phyloP scores from a whole-genome alignment of 2,113 vertebrate genomes.

The Melanotaenia duboulayi region DNA sequence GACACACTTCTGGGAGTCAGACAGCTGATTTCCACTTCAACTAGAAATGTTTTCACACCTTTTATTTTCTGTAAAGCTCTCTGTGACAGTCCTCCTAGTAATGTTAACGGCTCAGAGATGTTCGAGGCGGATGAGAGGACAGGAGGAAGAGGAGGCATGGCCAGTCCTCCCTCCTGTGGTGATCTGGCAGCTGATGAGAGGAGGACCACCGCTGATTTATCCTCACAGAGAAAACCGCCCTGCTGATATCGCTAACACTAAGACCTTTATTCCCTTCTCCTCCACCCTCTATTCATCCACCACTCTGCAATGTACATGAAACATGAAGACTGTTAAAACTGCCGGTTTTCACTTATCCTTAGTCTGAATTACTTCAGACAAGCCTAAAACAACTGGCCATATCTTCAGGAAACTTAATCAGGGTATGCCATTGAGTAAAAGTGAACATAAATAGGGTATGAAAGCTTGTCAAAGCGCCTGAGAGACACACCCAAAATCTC shows the following conservation, averaged over 20 bases:
- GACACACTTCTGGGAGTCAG: not conserved
- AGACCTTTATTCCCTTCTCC: slow-evolving; percentile 32
- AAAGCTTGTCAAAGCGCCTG: no score
- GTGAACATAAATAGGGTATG: no score
- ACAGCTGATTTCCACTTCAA: slow-evolving; percentile 8
- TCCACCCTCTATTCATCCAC: slow-evolving; percentile 17
- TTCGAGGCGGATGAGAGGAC: not conserved
- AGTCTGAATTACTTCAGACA: no score
- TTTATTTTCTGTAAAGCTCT: slow-evolving; percentile 14
- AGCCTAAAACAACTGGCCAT: no score
- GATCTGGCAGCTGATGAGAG: slow-evolving; percentile 69
- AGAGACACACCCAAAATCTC: no score
- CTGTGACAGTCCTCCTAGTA: not conserved
- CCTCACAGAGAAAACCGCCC: slow-evolving; percentile 42
- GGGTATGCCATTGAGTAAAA: no score
- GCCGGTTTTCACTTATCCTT: no score
- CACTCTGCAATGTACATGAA: not conserved
- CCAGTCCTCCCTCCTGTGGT: slow-evolving; percentile 18
- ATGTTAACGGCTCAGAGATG: slow-evolving; percentile 3
- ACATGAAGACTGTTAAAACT: not conserved
- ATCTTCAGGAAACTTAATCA: no score
- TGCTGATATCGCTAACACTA: slow-evolving; percentile 34
- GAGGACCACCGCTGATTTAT: slow-evolving; percentile 47
- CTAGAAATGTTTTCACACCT: not conserved
- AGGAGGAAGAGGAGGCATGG: slow-evolving; percentile 22